Base-by-base conservation (phyloP, 2,113 vertebrate species). In the Saccopteryx bilineata region DNA sequence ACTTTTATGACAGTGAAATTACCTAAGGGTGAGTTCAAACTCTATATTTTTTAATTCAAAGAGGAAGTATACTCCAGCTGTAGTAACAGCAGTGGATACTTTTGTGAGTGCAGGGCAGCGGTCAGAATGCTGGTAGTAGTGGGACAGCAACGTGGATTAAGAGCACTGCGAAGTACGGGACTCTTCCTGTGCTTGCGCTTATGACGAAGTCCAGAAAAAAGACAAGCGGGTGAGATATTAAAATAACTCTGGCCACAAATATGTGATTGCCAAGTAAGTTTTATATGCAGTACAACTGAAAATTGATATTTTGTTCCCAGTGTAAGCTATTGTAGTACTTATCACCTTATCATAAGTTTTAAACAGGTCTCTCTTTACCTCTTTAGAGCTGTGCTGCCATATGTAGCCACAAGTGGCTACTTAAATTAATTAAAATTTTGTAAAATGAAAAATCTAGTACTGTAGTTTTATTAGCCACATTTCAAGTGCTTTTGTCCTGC, bases 211-310 rank as follows among this genome's bases (percentile, higher is more conserved):
- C 39, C 48, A 79, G 75, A 33, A 48, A 60, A 75, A 66, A 75
- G 75, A 61, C 50, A 50, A 66, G 33, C 21, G 50, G 71, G 5
- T 85, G 33, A 94, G n/a, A 46, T 92, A 9, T 52, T 28, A 56
- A 31, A 58, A 60, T n/a, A 76, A 11, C 7, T 39, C 7, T 39
- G 13, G 72, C 58, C 31, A 84, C 19, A 82, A 52, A n/a, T 69
- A 65, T 18, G 10, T 81, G 50, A 80, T 61, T 85, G 58, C 23
- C 50, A 79, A 52, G 21, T 74, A 66, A 84, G 65, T 96, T 91
- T 90, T 61, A 48, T 3, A 95, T 46, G 68, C 52, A 91, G 18
- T 89, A 87, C 87, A 78, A 61, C 17, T 68, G 50, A 80, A 90
- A 78, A 5, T 74, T 75, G 46, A 8, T 85, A 6, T 76, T 80